Percentiles rank a stretch among this genome's conserved stretches.
phyloP scores from a whole-genome alignment of 2,888 invertebrate genomes.

The Ctenicera cuprea region DNA sequence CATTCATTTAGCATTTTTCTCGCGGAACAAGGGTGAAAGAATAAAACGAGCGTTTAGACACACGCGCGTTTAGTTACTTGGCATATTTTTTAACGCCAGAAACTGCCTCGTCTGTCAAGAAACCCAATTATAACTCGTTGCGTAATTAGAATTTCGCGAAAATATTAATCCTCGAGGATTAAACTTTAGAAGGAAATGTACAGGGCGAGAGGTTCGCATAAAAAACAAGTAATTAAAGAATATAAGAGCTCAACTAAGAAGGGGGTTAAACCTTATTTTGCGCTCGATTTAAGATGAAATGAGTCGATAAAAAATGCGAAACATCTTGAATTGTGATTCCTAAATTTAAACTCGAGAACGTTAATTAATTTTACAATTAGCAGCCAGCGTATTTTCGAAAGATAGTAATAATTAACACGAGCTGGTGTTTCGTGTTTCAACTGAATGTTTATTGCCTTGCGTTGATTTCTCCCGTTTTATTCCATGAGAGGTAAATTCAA shows the following conservation, averaged over 20 bases:
- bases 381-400: too few relatives aligned
- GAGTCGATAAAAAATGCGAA: slow-evolving; percentile 1
- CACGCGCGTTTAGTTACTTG: not conserved
- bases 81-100: slow-evolving; percentile 23
- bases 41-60: not conserved
- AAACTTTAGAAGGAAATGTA: slow-evolving; percentile 19
- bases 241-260: slow-evolving; percentile 15
- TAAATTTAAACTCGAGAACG: too few relatives aligned
- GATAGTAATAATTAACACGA: too few relatives aligned
- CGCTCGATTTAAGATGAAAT: slow-evolving; percentile 8
- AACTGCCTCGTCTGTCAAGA: slow-evolving; percentile 30
- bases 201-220: slow-evolving; percentile 4
- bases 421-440: not conserved
- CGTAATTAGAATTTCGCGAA: slow-evolving; percentile 36
- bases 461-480: slow-evolving; percentile 15
- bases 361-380: too few relatives aligned
- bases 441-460: slow-evolving; percentile 20
- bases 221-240: slow-evolving; percentile 41
- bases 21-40: slow-evolving; percentile 1
- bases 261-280: not conserved
- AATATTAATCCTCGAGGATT: slow-evolving; percentile 44
- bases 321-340: not conserved
- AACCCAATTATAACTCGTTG: slow-evolving; percentile 42
- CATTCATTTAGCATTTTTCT: slow-evolving; percentile 10
- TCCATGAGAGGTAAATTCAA: slow-evolving; percentile 25